Percentiles rank a stretch among this genome's conserved stretches.
phyloP scores from a whole-genome alignment of 2,888 invertebrate species.

The Cryptocephalus primarius region DNA sequence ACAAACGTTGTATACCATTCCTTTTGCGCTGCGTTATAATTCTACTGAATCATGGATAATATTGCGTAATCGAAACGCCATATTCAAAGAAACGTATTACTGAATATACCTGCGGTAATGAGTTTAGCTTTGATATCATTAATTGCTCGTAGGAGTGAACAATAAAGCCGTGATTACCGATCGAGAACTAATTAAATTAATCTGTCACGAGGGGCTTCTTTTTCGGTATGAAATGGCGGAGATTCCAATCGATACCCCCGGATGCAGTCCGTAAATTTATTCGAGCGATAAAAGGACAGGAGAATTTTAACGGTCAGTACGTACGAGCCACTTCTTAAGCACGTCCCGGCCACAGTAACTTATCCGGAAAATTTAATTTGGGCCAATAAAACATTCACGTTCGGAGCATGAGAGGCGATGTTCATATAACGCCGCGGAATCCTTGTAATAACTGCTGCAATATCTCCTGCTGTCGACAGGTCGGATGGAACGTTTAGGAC shows the following conservation, averaged over 20 bases:
- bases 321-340: background rate
- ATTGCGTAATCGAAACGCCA: no score
- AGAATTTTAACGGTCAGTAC: background rate
- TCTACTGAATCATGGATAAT: no score
- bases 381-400: constrained; percentile 34
- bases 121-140: no score
- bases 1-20: no score
- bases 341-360: constrained; percentile 20
- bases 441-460: constrained; percentile 33
- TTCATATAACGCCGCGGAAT: constrained; percentile 31
- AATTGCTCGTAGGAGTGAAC: no score
- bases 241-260: background rate
- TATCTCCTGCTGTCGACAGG: constrained; percentile 21
- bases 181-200: no score
- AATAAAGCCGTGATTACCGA: no score
- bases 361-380: constrained; percentile 33
- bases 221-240: no score
- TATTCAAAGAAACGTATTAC: no score
- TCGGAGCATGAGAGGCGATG: constrained; percentile 24
- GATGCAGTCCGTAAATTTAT: background rate
- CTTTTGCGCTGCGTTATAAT: no score
- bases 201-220: no score
- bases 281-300: background rate
- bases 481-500: background rate
- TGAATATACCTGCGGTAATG: no score